Conservation (phyloP, 2,113 vertebrate species). For the Passerina amoena region DNA sequence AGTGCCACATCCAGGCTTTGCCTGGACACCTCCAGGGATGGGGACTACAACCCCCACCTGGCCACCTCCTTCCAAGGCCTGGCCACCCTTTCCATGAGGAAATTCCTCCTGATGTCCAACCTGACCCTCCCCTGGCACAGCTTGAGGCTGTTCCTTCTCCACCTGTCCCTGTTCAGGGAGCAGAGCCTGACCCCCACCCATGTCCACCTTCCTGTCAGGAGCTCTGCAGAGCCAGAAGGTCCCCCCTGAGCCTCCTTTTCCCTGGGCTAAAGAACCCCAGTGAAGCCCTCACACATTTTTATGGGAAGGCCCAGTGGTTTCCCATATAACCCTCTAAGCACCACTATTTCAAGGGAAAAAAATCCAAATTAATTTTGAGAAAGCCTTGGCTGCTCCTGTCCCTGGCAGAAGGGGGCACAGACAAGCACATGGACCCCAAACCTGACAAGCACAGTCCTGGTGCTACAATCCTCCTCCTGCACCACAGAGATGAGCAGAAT, state of each 20-base stretch:
- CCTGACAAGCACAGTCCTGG: neutral
- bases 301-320: neutral
- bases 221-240: neutral
- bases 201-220: neutral
- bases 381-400: neutral
- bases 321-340: neutral
- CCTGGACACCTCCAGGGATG: neutral
- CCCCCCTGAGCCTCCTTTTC: neutral
- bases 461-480: neutral
- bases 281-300: neutral
- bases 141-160: rapidly evolving
- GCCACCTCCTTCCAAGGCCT: neutral
- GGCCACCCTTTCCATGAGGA: no score
- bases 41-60: neutral
- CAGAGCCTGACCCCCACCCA: rapidly evolving
- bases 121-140: no score
- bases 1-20: neutral
- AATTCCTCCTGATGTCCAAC: neutral
- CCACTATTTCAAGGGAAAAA: neutral
- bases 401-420: neutral
- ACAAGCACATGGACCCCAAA: neutral
- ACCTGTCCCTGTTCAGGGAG: neutral
- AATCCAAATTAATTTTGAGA: neutral
- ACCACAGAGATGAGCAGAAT: neutral
- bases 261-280: neutral